Base-by-base conservation (phyloP, 1,140 invertebrate species). In the Trachymyrmex septentrionalis region DNA sequence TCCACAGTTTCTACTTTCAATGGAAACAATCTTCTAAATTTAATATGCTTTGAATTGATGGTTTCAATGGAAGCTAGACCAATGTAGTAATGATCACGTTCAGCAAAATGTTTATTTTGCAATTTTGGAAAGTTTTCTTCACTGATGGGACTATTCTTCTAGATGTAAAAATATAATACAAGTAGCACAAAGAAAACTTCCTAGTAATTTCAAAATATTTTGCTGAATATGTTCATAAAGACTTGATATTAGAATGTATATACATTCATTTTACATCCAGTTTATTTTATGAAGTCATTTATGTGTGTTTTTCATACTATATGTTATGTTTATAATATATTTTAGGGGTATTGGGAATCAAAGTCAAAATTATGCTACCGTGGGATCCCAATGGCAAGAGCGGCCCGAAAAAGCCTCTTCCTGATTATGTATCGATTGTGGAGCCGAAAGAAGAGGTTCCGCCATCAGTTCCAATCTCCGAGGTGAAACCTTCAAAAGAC, bases 301-400 rank as follows among this genome's bases (percentile, higher is more conserved):
- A n/a, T 27, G 0, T 55, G 1, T n/a, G 10, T 21, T 12, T 78
- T 30, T 71, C 5, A 53, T 34, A 34, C 64, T 19, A 24, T 76
- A 57, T 21, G 2, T 55, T 76, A 86, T 9, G 89, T 91, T 85
- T 73, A 7, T 44, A 48, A 30, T 38, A 21, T 57, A 38, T 92
- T 91, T 76, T 61, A 95, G 95, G 94, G 94, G 97, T 98, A 77
- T 95, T 97, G 90, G 97, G 97, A 90, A 97, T 99, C 93, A 99
- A 99, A 96, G 99, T 99, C 0, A 99, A 99, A 96, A 99, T 99
- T 94, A 99, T 99, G 99, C 97, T 99, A 95, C 99, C 99, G 50
- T 99, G 98, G 96, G 99, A 99, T 96, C 97, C 98, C 69, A 98
- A 97, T 95, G 99, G 99, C 94, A 99, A 99, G 96, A 98, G 97